Evolutionary conservation across 2,113 vertebrate genomes (phyloP), one percentile per base, ranked within the genome.

Genomic region (Syngnathoides biaculeatus): DNA sequence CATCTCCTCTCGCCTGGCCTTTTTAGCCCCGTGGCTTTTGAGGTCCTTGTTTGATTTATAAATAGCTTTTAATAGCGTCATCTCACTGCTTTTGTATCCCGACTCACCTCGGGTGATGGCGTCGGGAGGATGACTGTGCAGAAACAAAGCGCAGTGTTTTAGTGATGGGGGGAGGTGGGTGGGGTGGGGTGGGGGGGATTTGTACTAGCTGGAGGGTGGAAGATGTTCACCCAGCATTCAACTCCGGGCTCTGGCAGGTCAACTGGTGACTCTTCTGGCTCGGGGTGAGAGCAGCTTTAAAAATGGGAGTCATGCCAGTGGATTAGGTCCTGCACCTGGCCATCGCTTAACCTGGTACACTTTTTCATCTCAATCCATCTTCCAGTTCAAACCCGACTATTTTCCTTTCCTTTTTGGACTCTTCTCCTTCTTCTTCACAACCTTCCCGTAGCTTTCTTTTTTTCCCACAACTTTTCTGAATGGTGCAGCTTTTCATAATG

Each of bases 1-100:
- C 67, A 65, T 79, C 68, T 72, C 42, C 71, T 70, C 71, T 68
- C 55, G 43, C 68, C 78, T 72, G 60, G 67, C 74, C 65, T 47
- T 67, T 67, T 35, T 26, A 22, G 68, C 66, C 77, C 64, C 17
- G 50, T 4, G 76, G 63, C 64, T 68, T 69, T 73, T 67, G 62
- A 78, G 71, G 83, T 82, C 79, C 79, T 79, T 58, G 56, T 45
- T 74, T 17, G 59, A 73, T 79, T 78, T 89, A 88, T 83, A 84
- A 85, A 87, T 87, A 86, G 68, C 78, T 60, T 70, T 67, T 59
- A 55, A 66, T 65, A 60, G 73, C 22, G 17, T 30, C 58, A 61
- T 61, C 35, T 30, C 11, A 10, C 27, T 70, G 40, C 81, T 82
- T 63, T 75, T 79, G 68, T 81, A 79, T 81, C 79, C 78, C 78